Evolutionary conservation across 2,888 invertebrate species (phyloP).

Genomic region (Pristionchus japonicus): DNA sequence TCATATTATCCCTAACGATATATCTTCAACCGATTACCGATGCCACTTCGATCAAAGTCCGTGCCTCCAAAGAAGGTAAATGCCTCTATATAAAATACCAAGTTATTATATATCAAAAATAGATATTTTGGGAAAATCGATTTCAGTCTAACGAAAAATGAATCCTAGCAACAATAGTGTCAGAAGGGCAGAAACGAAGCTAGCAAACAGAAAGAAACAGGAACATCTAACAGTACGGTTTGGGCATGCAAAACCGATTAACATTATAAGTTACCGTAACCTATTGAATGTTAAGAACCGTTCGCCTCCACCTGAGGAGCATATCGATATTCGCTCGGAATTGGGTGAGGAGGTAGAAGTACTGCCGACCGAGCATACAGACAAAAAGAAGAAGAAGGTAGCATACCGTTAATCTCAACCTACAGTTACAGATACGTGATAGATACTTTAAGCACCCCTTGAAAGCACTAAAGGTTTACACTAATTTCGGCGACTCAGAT

Average conservation of each 20-base stretch:
- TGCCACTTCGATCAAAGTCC: slow-evolving; percentile 32
- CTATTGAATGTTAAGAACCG: neutral
- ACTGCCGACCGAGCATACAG: neutral
- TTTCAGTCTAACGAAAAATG: neutral
- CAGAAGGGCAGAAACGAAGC: neutral
- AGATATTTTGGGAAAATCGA: neutral
- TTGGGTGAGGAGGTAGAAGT: slow-evolving; percentile 34
- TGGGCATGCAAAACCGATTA: too few species aligned
- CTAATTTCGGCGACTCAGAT: neutral
- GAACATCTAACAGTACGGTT: too few species aligned
- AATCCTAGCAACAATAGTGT: slow-evolving; percentile 10
- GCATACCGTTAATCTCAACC: too few species aligned
- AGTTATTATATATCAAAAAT: neutral
- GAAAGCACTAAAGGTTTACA: too few species aligned
- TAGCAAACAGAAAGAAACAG: neutral
- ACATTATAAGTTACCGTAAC: too few species aligned
- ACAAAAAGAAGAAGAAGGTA: slow-evolving; percentile 46
- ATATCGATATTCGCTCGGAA: neutral
- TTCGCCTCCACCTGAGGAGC: neutral
- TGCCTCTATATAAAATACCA: neutral
- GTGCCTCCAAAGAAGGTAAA: slow-evolving; percentile 32
- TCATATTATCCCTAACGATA: neutral
- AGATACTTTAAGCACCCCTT: neutral
- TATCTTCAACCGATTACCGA: neutral
- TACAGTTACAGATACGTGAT: neutral